A percentile compares a stretch with the other conserved stretches of the same genome.
These are phyloP conservation scores for Papilio helenus DNA, from an alignment of 1,140 invertebrate genomes.

Conservation along the genomic window DNA sequence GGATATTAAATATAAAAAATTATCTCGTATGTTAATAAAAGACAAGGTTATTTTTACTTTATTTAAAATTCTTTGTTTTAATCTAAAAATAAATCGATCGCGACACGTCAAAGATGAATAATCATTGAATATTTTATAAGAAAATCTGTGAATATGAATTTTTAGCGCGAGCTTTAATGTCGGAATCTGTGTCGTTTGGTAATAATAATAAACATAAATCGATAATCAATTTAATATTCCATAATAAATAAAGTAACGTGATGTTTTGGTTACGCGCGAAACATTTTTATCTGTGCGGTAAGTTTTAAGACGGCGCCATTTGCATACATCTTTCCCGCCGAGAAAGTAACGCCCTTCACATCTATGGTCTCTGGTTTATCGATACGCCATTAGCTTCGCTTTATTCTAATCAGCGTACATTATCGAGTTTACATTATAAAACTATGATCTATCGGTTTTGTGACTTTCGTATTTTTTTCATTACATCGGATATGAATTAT, in stretches of 20 bases:
- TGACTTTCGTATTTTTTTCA: slow-evolving; percentile 27
- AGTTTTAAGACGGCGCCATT: slow-evolving; percentile 38
- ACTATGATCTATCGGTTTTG: slow-evolving; percentile 27
- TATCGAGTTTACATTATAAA: slow-evolving; percentile 21
- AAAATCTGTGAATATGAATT: background rate
- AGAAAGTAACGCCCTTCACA: slow-evolving; percentile 37
- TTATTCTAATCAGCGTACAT: slow-evolving; percentile 32
- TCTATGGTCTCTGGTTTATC: slow-evolving; percentile 25
- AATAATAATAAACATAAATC: slow-evolving; percentile 23
- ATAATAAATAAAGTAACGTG: slow-evolving; percentile 31
- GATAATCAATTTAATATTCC: slow-evolving; percentile 32
- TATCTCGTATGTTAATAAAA: background rate
- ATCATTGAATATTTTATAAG: background rate
- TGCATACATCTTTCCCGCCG: slow-evolving; percentile 36
- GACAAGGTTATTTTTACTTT: background rate
- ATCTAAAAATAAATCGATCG: slow-evolving; percentile 2
- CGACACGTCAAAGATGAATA: background rate
- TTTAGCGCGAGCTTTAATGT: background rate
- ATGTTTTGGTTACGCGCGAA: slow-evolving; percentile 36
- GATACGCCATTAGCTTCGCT: slow-evolving; percentile 28
- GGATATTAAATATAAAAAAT: background rate
- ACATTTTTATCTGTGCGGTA: slow-evolving; percentile 22
- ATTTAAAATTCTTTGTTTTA: background rate
- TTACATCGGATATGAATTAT: slow-evolving; percentile 5
- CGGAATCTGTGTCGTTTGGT: background rate